Conservation (phyloP, 2,797 vertebrate genomes). For the Nyctalus aviator region DNA sequence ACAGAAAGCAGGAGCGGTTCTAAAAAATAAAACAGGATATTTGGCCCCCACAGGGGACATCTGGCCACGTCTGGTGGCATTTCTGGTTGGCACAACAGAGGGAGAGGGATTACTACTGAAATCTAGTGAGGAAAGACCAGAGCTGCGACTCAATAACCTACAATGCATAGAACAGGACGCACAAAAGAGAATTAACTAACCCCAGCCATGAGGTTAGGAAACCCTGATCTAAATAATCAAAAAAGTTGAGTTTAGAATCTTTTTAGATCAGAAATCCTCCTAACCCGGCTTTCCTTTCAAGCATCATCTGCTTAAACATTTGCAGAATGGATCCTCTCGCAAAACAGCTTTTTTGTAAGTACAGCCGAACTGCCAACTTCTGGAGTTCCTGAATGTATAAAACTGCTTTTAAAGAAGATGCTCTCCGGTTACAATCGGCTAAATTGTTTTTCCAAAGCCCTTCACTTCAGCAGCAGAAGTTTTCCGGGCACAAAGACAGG, state of each 20-base stretch:
- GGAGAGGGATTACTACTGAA: background rate
- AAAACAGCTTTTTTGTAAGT: conserved; percentile 74
- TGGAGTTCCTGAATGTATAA: conserved; percentile 75
- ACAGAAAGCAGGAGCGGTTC: background rate
- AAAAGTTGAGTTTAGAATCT: background rate
- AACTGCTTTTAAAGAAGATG: conserved; percentile 69
- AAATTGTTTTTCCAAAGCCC: conserved; percentile 72
- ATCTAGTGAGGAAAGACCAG: background rate
- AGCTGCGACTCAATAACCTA: background rate
- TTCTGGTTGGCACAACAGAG: background rate
- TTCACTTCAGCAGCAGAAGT: conserved; percentile 45
- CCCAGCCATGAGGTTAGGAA: background rate
- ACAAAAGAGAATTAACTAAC: background rate
- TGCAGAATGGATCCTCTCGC: conserved; percentile 65
- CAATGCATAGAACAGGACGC: background rate
- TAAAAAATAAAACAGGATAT: background rate
- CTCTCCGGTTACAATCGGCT: conserved; percentile 63
- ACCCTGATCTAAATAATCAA: background rate
- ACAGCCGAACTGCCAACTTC: conserved; percentile 73
- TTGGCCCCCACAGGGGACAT: background rate
- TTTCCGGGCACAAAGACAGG: conserved; percentile 65
- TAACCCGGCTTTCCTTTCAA: conserved; percentile 57
- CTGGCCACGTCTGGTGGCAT: background rate
- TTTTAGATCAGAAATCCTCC: conserved; percentile 37
- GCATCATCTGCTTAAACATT: conserved; percentile 67